Conservation (phyloP, 2,797 vertebrate genomes). For the Paedocypris micromegethes region DNA sequence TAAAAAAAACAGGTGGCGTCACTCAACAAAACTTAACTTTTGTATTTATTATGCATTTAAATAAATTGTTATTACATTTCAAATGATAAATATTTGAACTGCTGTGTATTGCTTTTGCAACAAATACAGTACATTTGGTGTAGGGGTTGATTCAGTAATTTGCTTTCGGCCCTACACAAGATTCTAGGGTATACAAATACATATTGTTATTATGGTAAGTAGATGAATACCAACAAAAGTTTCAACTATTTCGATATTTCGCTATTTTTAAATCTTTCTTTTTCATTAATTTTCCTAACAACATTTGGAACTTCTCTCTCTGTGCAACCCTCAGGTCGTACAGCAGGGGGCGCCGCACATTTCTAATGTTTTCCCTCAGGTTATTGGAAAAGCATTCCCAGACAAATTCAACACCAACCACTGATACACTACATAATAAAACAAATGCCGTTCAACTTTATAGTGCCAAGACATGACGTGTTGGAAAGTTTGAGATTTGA, state of each 20-base stretch:
- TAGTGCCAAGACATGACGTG: not conserved
- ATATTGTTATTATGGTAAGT: not conserved
- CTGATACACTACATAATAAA: constrained; percentile 25
- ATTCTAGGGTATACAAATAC: not conserved
- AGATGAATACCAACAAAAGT: too few species aligned
- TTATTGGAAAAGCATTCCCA: constrained; percentile 18
- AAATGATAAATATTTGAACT: too few species aligned
- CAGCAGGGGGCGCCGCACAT: constrained; percentile 43
- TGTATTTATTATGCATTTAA: too few species aligned
- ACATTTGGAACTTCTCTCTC: too few species aligned
- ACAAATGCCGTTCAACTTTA: constrained; percentile 15
- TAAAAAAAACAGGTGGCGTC: too few species aligned
- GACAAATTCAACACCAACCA: constrained; percentile 4
- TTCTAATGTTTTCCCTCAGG: not conserved
- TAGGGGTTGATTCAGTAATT: not conserved
- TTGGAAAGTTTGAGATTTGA: not conserved
- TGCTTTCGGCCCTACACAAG: not conserved
- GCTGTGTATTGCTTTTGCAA: too few species aligned
- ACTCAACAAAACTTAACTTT: too few species aligned
- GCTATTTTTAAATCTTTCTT: not conserved
- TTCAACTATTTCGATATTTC: too few species aligned
- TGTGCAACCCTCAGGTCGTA: not conserved
- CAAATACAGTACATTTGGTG: too few species aligned
- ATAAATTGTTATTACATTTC: too few species aligned
- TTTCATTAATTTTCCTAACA: too few species aligned